Percentiles rank a stretch among this genome's conserved stretches.
Conservation (phyloP, 2,888 invertebrate genomes). For the Prenolepis imparis region DNA sequence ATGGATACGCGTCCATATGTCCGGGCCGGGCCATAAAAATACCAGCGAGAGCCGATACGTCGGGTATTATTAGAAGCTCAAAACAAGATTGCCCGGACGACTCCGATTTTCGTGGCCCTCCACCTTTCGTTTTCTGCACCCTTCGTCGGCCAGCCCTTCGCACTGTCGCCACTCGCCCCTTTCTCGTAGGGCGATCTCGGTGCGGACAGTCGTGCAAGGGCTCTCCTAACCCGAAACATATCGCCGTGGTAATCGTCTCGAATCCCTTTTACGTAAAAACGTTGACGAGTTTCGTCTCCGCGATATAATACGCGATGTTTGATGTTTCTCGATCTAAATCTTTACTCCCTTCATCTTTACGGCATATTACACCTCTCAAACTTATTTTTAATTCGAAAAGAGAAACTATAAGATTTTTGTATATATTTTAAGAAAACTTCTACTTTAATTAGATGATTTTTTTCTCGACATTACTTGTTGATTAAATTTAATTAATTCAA, state of each 20-base stretch:
- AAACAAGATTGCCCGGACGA: conserved; percentile 76
- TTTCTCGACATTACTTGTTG: not conserved
- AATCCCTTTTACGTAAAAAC: conserved; percentile 55
- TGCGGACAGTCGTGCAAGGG: conserved; percentile 23
- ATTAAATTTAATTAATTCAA: not conserved
- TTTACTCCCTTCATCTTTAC: not conserved
- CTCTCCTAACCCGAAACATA: conserved; percentile 34
- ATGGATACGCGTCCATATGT: conserved; percentile 63
- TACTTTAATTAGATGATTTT: not conserved
- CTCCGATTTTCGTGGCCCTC: conserved; percentile 49
- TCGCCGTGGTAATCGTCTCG: conserved; percentile 46
- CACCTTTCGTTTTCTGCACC: conserved; percentile 54
- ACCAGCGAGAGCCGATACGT: conserved; percentile 67
- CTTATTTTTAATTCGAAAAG: not conserved
- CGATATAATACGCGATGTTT: conserved; percentile 30
- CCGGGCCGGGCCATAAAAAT: conserved; percentile 74
- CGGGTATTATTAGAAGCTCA: conserved; percentile 78
- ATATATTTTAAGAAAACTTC: not conserved
- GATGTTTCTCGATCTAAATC: conserved; percentile 34
- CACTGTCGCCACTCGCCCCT: conserved; percentile 40
- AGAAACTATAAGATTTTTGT: not conserved
- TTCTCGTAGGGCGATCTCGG: conserved; percentile 34
- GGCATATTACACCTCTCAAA: not conserved
- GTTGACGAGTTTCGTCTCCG: conserved; percentile 45
- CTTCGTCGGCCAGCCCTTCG: conserved; percentile 56